These are phyloP conservation scores for Calephelis perditalis DNA, from an alignment of 2,888 invertebrate species.

Conservation along the genomic window DNA sequence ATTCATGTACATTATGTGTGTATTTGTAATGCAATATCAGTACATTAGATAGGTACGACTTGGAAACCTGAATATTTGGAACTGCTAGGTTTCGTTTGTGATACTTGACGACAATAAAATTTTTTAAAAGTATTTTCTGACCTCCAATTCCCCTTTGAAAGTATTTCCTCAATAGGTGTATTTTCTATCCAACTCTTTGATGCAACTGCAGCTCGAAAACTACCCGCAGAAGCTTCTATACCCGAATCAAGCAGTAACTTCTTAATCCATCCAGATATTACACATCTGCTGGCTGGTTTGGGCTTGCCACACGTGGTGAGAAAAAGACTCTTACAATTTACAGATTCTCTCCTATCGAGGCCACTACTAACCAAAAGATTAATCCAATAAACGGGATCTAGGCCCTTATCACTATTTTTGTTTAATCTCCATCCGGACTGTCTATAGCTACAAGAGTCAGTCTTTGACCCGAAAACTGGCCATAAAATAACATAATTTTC, in stretches of 20 bases:
- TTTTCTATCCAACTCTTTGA: constrained; percentile 25
- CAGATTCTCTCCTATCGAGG: too few species aligned
- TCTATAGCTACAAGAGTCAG: background rate
- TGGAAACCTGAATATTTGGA: too few species aligned
- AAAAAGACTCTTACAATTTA: constrained; percentile 17
- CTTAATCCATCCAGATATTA: constrained; percentile 23
- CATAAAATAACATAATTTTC: background rate
- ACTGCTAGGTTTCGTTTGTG: too few species aligned
- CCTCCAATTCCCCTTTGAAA: too few species aligned
- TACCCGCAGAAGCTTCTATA: constrained; percentile 21
- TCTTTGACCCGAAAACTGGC: constrained; percentile 13
- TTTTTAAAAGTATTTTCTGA: too few species aligned
- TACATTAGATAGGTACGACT: too few species aligned
- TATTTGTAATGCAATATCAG: too few species aligned
- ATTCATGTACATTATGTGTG: too few species aligned
- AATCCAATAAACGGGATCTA: background rate
- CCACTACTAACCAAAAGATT: background rate
- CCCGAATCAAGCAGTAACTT: constrained; percentile 16
- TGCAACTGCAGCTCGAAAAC: constrained; percentile 26
- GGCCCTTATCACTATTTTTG: too few species aligned
- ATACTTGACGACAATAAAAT: too few species aligned
- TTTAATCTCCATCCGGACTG: constrained; percentile 10
- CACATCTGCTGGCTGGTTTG: constrained; percentile 18
- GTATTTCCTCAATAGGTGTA: constrained; percentile 21
- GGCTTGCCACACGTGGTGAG: constrained; percentile 16